Percentiles rank a stretch among this genome's conserved stretches.
These are phyloP conservation scores for Prinia subflava DNA, from an alignment of 2,113 vertebrate species.

Conservation along the genomic window DNA sequence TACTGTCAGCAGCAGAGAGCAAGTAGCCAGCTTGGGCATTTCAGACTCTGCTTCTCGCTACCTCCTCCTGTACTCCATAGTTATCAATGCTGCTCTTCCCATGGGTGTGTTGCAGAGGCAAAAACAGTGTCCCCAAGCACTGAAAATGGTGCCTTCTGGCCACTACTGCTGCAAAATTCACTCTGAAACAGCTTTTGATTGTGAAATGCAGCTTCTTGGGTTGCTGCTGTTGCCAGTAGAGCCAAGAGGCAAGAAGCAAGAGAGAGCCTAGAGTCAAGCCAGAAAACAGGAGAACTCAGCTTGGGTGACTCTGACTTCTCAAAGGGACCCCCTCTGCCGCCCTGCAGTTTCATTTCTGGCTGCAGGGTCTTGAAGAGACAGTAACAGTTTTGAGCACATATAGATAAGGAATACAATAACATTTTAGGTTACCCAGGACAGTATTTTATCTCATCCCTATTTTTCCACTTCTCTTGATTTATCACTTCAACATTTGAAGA, in stretches of 20 bases:
- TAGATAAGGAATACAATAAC: background rate
- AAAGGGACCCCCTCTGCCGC: no score
- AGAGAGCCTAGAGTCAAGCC: background rate
- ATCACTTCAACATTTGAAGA: background rate
- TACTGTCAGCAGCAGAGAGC: no score
- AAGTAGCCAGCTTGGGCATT: background rate
- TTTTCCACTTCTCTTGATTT: background rate
- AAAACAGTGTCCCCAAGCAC: no score
- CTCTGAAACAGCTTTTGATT: background rate
- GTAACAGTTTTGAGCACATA: background rate
- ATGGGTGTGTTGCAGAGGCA: no score
- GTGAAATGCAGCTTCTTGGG: background rate
- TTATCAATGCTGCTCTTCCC: background rate
- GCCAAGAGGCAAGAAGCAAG: background rate
- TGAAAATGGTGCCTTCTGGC: background rate
- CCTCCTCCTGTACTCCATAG: background rate
- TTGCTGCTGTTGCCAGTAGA: background rate
- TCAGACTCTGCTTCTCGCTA: accelerated
- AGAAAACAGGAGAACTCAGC: background rate
- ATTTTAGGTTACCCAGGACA: background rate
- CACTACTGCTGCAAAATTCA: background rate
- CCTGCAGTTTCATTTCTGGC: background rate
- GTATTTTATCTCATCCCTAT: background rate
- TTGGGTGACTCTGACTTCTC: background rate
- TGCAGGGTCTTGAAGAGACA: no score